Conservation (phyloP, 1,140 invertebrate genomes). For the Melanaphis sacchari region DNA sequence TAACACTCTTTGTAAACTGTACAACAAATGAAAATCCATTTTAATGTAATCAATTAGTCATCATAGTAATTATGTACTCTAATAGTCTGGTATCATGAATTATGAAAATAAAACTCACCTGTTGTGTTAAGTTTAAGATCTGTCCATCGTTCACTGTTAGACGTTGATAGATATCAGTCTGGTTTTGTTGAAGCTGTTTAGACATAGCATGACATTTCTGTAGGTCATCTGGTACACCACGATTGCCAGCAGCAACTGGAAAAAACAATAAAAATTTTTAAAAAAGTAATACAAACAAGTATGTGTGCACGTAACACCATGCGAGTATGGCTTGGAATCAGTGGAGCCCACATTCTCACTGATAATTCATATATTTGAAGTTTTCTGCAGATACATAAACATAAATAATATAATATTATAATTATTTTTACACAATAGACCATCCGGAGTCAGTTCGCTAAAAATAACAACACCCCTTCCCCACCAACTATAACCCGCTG, state of each 20-base stretch:
- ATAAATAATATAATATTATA: not conserved
- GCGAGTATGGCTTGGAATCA: not conserved
- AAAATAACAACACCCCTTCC: not conserved
- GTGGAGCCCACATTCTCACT: not conserved
- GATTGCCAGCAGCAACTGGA: conserved; percentile 72
- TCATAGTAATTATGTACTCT: not conserved
- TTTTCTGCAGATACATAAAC: not conserved
- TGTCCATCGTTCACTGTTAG: conserved; percentile 65
- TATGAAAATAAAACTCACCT: conserved; percentile 63
- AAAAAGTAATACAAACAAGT: not conserved
- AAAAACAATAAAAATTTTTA: conserved; percentile 59
- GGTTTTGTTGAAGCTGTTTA: conserved; percentile 70
- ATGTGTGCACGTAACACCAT: not conserved
- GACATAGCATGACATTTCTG: conserved; percentile 72
- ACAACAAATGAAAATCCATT: too few species aligned
- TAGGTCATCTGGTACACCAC: conserved; percentile 70
- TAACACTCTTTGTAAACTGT: too few species aligned
- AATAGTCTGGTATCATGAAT: not conserved
- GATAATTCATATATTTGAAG: not conserved
- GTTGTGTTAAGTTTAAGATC: conserved; percentile 66
- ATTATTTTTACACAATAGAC: not conserved
- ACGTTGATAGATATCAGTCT: conserved; percentile 68
- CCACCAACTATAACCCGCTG: not conserved
- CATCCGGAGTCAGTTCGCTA: not conserved
- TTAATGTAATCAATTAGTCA: not conserved